A percentile compares a stretch with the other conserved stretches of the same genome.
These are phyloP conservation scores for Babyrousa celebensis DNA, from an alignment of 2,797 vertebrate genomes.

Conservation along the genomic window DNA sequence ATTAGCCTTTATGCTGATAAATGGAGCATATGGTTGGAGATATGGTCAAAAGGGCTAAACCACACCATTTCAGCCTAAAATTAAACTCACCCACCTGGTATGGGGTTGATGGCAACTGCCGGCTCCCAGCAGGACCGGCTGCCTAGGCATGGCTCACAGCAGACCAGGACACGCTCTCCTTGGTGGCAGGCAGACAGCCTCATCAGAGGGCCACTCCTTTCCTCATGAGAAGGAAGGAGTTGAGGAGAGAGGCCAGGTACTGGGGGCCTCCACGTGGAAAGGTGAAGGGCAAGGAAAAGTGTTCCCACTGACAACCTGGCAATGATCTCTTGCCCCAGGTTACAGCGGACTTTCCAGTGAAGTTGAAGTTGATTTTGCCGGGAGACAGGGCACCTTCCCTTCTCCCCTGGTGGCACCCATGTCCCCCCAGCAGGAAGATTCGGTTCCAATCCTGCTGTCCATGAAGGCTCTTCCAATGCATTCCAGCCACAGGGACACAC, in stretches of 20 bases:
- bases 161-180: not conserved
- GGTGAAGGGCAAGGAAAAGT: not conserved
- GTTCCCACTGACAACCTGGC: not conserved
- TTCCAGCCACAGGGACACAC: not conserved
- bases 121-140: not conserved
- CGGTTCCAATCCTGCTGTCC: not conserved
- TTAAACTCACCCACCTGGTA: not conserved
- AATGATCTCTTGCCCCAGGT: not conserved
- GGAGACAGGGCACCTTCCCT: not conserved
- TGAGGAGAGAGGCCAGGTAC: not conserved
- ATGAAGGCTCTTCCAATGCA: not conserved
- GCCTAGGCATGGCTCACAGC: not conserved
- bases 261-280: not conserved
- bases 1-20: slow-evolving; percentile 11
- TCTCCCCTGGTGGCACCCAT: not conserved
- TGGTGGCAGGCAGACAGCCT: not conserved
- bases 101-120: not conserved
- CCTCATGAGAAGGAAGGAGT: not conserved
- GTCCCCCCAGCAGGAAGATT: not conserved
- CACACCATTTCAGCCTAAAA: not conserved
- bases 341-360: not conserved
- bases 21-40: not conserved
- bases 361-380: not conserved
- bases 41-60: not conserved
- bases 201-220: not conserved